Conservation (phyloP, 2,113 vertebrate species). For the Tetraodon nigroviridis region DNA sequence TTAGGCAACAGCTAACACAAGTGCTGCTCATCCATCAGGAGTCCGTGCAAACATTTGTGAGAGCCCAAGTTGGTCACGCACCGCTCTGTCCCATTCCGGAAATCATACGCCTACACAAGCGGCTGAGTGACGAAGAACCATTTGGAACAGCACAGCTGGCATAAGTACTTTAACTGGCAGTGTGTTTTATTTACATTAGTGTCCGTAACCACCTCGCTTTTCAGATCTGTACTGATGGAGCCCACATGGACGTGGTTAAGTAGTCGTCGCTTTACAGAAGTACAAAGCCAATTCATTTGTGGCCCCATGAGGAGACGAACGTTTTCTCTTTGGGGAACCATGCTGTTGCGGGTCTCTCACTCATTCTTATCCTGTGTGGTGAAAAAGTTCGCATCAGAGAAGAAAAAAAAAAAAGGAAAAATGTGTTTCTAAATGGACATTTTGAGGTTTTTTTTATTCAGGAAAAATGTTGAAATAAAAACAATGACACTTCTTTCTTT, state of each 20-base stretch:
- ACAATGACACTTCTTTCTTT: not conserved
- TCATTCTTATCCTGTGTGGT: slow-evolving; percentile 65
- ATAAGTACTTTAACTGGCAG: slow-evolving; percentile 56
- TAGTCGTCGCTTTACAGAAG: slow-evolving; percentile 58
- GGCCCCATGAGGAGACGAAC: slow-evolving; percentile 52
- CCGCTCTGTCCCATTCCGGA: slow-evolving; percentile 47
- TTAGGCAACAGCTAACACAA: slow-evolving; percentile 58
- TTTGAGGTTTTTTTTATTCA: no score
- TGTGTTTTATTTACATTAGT: slow-evolving; percentile 69
- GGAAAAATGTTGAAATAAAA: not conserved
- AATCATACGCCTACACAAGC: slow-evolving; percentile 46
- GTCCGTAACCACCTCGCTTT: slow-evolving; percentile 68
- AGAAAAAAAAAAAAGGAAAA: no score
- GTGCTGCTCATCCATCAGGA: slow-evolving; percentile 62
- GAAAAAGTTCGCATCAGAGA: not conserved
- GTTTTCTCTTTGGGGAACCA: slow-evolving; percentile 56
- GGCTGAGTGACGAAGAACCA: slow-evolving; percentile 55
- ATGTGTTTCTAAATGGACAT: no score
- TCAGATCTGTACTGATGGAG: slow-evolving; percentile 58
- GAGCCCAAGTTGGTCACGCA: slow-evolving; percentile 50
- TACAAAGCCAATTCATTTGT: slow-evolving; percentile 40
- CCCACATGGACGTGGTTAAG: slow-evolving; percentile 70
- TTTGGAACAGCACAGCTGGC: slow-evolving; percentile 64
- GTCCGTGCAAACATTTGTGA: slow-evolving; percentile 65
- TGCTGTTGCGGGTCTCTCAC: slow-evolving; percentile 62